Percentiles rank a stretch among this genome's conserved stretches.
Conservation (phyloP, 2,888 invertebrate genomes). For the Amiota communis region DNA sequence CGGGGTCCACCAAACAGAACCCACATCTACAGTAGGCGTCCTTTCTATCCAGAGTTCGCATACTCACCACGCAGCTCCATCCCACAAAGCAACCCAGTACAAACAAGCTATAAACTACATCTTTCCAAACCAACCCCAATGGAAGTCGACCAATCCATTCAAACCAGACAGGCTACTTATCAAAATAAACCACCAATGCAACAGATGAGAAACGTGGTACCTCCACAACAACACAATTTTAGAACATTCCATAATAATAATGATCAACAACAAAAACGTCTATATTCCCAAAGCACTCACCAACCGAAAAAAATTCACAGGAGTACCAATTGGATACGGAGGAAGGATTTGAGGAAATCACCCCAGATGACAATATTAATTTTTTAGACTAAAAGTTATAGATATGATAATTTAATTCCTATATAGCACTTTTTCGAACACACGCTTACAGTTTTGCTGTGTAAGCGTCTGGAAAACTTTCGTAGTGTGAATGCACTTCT, state of each 20-base stretch:
- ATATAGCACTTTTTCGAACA: too few relatives aligned
- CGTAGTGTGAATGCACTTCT: too few relatives aligned
- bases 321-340: neutral
- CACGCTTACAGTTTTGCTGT: too few relatives aligned
- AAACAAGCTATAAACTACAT: neutral
- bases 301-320: neutral
- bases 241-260: neutral
- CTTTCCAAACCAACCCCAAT: neutral
- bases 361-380: neutral
- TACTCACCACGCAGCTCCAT: too few relatives aligned
- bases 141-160: neutral
- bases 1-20: neutral
- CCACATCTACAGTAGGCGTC: too few relatives aligned
- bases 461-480: too few relatives aligned
- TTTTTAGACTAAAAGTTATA: slow-evolving; percentile 17
- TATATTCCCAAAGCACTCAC: neutral
- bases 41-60: too few relatives aligned
- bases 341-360: neutral
- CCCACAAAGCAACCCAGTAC: neutral
- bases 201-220: neutral
- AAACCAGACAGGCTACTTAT: slow-evolving; percentile 24
- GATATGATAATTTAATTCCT: too few relatives aligned
- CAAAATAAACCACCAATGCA: slow-evolving; percentile 14
- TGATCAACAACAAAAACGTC: neutral
- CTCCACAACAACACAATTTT: neutral